phyloP scores from a whole-genome alignment of 2,113 vertebrate species.

The Thymallus thymallus region DNA sequence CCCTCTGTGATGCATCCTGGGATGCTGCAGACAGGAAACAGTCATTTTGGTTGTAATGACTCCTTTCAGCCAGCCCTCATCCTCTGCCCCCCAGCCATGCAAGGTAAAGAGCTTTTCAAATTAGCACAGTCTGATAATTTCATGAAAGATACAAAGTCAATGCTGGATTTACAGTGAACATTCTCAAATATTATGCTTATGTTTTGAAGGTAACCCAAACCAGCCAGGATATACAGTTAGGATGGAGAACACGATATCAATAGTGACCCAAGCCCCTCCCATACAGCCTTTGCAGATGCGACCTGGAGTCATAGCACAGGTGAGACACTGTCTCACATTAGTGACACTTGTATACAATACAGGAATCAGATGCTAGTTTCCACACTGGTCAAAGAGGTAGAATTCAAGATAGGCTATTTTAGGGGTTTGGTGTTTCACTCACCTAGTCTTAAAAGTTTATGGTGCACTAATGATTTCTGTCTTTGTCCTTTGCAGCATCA shows the following conservation, averaged over 20 bases:
- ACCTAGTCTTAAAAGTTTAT: too few relatives aligned
- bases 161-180: background rate
- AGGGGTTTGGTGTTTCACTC: too few relatives aligned
- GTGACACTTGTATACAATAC: background rate
- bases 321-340: slow-evolving; percentile 44
- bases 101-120: slow-evolving; percentile 75
- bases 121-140: background rate
- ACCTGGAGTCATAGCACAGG: slow-evolving; percentile 93
- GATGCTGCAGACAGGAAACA: slow-evolving; percentile 85
- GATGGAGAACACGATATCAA: slow-evolving; percentile 84
- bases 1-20: slow-evolving; percentile 90
- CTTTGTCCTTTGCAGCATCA: slow-evolving; percentile 69
- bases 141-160: background rate
- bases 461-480: background rate
- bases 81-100: slow-evolving; percentile 90
- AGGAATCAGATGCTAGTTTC: background rate
- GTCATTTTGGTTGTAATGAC: slow-evolving; percentile 92
- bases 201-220: slow-evolving; percentile 75
- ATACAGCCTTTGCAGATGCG: slow-evolving; percentile 89
- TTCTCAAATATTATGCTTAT: background rate
- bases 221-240: slow-evolving; percentile 87
- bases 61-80: slow-evolving; percentile 92
- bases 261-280: slow-evolving; percentile 89
- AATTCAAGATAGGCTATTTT: too few relatives aligned
- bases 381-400: background rate